Evolutionary conservation across 2,888 invertebrate genomes (phyloP).

Genomic region (Erebia palarica): DNA sequence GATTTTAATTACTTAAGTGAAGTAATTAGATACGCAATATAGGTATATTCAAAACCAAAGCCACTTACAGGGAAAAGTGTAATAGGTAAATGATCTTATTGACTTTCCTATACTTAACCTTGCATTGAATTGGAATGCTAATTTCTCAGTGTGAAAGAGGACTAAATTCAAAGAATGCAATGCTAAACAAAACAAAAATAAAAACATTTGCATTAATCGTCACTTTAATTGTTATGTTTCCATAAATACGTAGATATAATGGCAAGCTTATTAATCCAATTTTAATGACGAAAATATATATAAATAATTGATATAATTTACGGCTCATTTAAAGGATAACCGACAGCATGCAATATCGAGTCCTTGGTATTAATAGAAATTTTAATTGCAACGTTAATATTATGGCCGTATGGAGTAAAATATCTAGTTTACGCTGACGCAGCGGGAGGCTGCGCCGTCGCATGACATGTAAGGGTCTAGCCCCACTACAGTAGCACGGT

Average conservation of each 20-base stretch:
- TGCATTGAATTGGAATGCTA: neutral
- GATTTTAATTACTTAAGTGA: no score
- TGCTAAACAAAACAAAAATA: neutral
- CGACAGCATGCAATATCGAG: constrained; percentile 25
- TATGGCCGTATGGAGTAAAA: constrained; percentile 36
- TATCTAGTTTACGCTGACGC: constrained; percentile 37
- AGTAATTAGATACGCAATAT: no score
- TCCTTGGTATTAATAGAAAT: constrained; percentile 38
- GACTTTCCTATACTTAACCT: neutral
- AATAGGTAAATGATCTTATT: neutral
- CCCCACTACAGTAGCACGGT: no score
- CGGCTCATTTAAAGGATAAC: constrained; percentile 23
- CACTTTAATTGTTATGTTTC: neutral
- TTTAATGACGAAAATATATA: constrained; percentile 21
- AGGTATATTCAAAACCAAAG: no score
- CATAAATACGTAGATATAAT: neutral
- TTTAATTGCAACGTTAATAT: constrained; percentile 38
- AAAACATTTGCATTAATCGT: neutral
- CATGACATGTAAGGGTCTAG: constrained; percentile 17
- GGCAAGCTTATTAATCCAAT: constrained; percentile 10
- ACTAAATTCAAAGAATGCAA: neutral
- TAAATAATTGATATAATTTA: constrained; percentile 26
- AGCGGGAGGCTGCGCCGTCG: constrained; percentile 35
- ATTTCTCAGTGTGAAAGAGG: neutral
- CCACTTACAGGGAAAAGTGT: no score